Percentiles rank a stretch among this genome's conserved stretches.
Evolutionary conservation across 2,888 invertebrate species (phyloP).

Genomic region (Callimorpha dominula): DNA sequence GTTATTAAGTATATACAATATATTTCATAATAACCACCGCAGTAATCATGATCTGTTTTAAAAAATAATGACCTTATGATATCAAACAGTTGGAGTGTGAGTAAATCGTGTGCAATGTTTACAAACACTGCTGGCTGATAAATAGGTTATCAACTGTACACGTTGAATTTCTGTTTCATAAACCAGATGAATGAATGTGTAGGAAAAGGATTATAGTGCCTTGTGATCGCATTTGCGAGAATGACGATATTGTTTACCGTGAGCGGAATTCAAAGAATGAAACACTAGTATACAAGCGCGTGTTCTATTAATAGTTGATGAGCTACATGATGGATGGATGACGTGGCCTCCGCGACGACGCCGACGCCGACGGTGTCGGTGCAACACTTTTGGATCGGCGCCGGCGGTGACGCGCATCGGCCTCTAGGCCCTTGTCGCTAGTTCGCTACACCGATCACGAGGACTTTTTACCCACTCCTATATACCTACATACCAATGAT

Average conservation of each 20-base stretch:
- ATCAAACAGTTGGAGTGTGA: conserved; percentile 58
- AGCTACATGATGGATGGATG: conserved; percentile 81
- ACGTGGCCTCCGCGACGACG: conserved; percentile 74
- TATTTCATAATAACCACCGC: conserved; percentile 40
- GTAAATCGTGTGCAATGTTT: conserved; percentile 69
- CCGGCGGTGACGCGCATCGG: conserved; percentile 35
- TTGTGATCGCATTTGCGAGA: conserved; percentile 54
- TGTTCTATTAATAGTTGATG: conserved; percentile 81
- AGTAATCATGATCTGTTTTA: conserved; percentile 36
- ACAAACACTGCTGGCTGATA: conserved; percentile 75
- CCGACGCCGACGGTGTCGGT: conserved; percentile 34
- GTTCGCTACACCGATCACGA: conserved; percentile 64
- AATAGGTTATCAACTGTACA: conserved; percentile 71
- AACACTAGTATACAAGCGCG: conserved; percentile 60
- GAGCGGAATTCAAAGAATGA: conserved; percentile 79
- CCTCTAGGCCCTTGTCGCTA: conserved; percentile 27
- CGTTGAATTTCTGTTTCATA: conserved; percentile 64
- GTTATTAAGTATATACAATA: conserved; percentile 33
- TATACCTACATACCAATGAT: conserved; percentile 1
- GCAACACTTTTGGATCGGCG: conserved; percentile 61
- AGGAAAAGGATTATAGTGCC: conserved; percentile 55
- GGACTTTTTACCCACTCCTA: conserved; percentile 44
- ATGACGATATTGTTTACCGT: conserved; percentile 74
- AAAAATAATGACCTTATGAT: conserved; percentile 59
- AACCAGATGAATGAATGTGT: conserved; percentile 65